A percentile compares a stretch with the other conserved stretches of the same genome.
These are phyloP conservation scores for Lottia scabra DNA, from an alignment of 2,888 invertebrate genomes.

Conservation along the genomic window DNA sequence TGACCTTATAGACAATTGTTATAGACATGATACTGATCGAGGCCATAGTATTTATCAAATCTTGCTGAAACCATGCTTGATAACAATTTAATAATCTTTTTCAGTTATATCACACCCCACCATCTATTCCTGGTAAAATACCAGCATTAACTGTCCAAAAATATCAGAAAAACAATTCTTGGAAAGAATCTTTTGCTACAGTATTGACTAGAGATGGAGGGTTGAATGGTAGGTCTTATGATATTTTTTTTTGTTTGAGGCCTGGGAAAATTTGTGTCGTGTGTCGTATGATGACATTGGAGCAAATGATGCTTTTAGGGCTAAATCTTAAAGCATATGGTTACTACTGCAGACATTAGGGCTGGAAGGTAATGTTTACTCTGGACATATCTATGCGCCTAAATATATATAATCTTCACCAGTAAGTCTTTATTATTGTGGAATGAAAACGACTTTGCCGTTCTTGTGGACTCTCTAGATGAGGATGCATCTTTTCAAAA, in stretches of 20 bases:
- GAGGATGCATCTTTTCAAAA: no score
- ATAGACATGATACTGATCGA: no score
- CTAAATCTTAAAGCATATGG: no score
- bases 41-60: no score
- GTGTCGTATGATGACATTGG: neutral
- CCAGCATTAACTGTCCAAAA: constrained; percentile 21
- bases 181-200: constrained; percentile 26
- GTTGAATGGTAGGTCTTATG: constrained; percentile 28
- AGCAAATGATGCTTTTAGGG: neutral
- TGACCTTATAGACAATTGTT: no score
- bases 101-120: constrained; percentile 57
- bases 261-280: neutral
- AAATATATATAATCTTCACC: no score
- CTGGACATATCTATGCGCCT: no score
- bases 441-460: no score
- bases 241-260: neutral
- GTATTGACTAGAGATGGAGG: constrained; percentile 31
- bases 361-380: no score
- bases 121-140: constrained; percentile 41
- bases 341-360: no score
- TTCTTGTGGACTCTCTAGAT: no score
- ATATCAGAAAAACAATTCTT: constrained; percentile 21
- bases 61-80: neutral
- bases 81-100: neutral
- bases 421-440: no score